Base-by-base conservation (phyloP, 2,113 vertebrate genomes). In the Brachyhypopomus occidentalis region DNA sequence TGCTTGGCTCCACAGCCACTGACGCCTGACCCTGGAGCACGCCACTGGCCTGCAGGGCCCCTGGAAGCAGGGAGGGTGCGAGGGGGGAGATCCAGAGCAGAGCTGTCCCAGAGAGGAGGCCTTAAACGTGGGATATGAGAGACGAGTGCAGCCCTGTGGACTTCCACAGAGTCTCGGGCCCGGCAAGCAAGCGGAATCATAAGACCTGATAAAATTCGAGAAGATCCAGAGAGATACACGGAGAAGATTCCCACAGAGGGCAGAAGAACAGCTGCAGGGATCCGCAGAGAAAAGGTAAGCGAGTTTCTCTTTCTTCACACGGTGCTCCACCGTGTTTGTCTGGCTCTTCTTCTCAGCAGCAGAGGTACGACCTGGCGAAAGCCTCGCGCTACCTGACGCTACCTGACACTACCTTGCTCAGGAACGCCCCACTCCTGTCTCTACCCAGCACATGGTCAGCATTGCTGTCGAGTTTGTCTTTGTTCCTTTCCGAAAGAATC, bases 131-230 rank as follows among this genome's bases (percentile, higher is more conserved):
- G 85, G 86, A 89, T 76, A 86, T 56, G 83, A 81, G 87, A 88
- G 75, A 92, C 92, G 89, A 91, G 25, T 56, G 27, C 25, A 62
- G 74, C 86, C 83, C 88, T 88, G 87, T 79, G 84, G 75, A 85
- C 66, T 71, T 59, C 23, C 67, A 56, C n/a, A 79, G 72, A 79
- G 8, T 62, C 59, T 14, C 41, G 25, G 66, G 38, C 63, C 56
- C 63, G 2, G 80, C 23, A 71, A 77, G 74, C 60, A 36, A 36
- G 17, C 19, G 56, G 48, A 30, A 72, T 1, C 41, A 48, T 52
- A 82, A 87, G 88, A 90, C 84, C 85, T 67, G 81, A 56, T 17
- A 83, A 79, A 72, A 75, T 2, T 73, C 79, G 30, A 55, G 2
- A 41, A 23, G 9, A 63, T 63, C 2, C n/a, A 25, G 2, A 25